phyloP scores from a whole-genome alignment of 2,888 invertebrate species.

The Drosophila maculinotata region DNA sequence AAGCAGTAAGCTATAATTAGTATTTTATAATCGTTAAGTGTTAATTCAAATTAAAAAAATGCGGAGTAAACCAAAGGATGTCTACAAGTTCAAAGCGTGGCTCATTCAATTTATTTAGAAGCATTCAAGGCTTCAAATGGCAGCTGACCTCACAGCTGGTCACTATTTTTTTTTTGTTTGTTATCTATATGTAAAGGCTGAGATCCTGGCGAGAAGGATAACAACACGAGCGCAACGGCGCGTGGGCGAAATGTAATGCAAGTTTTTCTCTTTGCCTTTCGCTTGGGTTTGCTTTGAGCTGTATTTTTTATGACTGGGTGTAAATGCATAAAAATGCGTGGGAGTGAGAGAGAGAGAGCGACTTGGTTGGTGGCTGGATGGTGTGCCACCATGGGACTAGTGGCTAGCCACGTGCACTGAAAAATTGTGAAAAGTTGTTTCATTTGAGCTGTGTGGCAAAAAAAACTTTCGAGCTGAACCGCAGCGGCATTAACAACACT shows the following conservation, averaged over 20 bases:
- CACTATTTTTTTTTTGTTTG: conserved; percentile 9
- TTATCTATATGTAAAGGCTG: conserved; percentile 21
- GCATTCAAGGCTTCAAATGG: conserved; percentile 20
- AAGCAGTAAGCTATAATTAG: too few species aligned
- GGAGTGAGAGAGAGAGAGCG: conserved; percentile 23
- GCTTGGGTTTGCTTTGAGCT: conserved; percentile 56
- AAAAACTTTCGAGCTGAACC: conserved; percentile 68
- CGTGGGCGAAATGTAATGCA: conserved; percentile 60
- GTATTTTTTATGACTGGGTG: conserved; percentile 58
- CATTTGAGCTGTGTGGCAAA: conserved; percentile 65
- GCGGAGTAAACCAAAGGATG: conserved; percentile 6
- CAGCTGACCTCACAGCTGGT: conserved; percentile 30
- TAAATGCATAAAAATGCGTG: conserved; percentile 72
- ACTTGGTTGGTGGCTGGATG: not conserved
- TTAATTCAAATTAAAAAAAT: conserved; percentile 23
- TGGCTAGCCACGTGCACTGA: conserved; percentile 56
- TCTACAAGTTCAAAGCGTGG: not conserved
- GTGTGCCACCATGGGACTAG: conserved; percentile 42
- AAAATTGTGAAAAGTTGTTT: conserved; percentile 72
- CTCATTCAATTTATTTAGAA: conserved; percentile 22
- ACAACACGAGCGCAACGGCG: conserved; percentile 56
- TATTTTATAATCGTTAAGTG: too few species aligned
- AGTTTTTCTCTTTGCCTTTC: conserved; percentile 48
- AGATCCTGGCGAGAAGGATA: conserved; percentile 37
- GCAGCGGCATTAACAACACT: conserved; percentile 77